phyloP scores from a whole-genome alignment of 2,888 invertebrate species.

The Pyrochroa serraticornis region DNA sequence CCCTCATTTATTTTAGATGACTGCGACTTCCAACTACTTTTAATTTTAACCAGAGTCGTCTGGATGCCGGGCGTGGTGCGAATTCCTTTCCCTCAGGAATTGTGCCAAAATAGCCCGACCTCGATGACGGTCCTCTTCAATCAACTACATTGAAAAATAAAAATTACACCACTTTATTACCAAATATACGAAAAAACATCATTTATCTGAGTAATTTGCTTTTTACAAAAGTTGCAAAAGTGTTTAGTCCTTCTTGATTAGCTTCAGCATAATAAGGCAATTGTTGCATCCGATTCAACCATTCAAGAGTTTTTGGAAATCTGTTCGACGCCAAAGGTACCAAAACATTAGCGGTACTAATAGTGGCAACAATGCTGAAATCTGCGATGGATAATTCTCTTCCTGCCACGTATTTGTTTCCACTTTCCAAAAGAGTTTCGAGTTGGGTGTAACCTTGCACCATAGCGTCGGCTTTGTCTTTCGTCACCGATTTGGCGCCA shows the following conservation, averaged over 20 bases:
- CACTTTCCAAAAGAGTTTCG: conserved; percentile 52
- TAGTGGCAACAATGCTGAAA: conserved; percentile 56
- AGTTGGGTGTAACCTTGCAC: conserved; percentile 55
- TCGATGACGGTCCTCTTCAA: neutral
- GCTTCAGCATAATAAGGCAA: conserved; percentile 40
- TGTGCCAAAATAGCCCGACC: conserved; percentile 6
- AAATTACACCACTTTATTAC: neutral
- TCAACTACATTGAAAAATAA: neutral
- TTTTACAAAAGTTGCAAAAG: conserved; percentile 36
- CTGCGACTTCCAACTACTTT: neutral
- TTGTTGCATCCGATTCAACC: conserved; percentile 38
- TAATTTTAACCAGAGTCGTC: conserved; percentile 17
- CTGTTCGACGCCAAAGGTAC: conserved; percentile 54
- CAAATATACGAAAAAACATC: no score
- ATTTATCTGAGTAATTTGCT: conserved; percentile 30
- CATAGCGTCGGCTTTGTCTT: conserved; percentile 40
- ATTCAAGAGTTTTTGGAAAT: conserved; percentile 51
- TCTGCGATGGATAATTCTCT: conserved; percentile 55
- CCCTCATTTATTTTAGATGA: no score
- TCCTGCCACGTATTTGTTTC: conserved; percentile 53
- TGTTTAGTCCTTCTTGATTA: conserved; percentile 39
- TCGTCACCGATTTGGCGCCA: conserved; percentile 49
- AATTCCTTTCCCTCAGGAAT: conserved; percentile 8
- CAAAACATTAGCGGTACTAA: conserved; percentile 57
- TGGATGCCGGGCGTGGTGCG: conserved; percentile 4